Percentiles rank a stretch among this genome's conserved stretches.
These are phyloP conservation scores for Malthinus seriepunctatus DNA, from an alignment of 2,888 invertebrate genomes.

Conservation along the genomic window DNA sequence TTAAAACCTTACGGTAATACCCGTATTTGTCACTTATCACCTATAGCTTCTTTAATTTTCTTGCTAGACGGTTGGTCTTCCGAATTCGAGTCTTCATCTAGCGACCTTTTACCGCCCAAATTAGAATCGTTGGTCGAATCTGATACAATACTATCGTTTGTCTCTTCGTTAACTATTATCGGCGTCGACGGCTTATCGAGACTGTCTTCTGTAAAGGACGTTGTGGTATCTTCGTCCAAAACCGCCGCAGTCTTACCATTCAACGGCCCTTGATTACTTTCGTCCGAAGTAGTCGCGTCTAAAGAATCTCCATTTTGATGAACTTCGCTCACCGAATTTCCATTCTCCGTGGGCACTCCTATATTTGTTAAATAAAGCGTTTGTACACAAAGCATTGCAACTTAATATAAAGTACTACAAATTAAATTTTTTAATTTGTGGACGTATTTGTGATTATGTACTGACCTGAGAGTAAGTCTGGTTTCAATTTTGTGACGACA, in stretches of 20 bases:
- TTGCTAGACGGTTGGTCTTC: slow-evolving; percentile 57
- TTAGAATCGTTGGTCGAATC: slow-evolving; percentile 55
- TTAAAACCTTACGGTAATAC: slow-evolving; percentile 33
- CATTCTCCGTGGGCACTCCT: slow-evolving; percentile 46
- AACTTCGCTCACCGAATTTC: slow-evolving; percentile 48
- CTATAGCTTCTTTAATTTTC: slow-evolving; percentile 56
- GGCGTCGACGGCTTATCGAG: slow-evolving; percentile 69
- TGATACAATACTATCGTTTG: slow-evolving; percentile 58
- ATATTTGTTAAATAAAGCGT: background rate
- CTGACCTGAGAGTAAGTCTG: slow-evolving; percentile 80
- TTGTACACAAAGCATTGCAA: too few species aligned
- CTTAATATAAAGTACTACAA: too few species aligned
- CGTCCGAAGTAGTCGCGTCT: slow-evolving; percentile 64
- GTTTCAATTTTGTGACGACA: slow-evolving; percentile 82
- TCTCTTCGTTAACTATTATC: slow-evolving; percentile 58
- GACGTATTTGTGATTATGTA: slow-evolving; percentile 23
- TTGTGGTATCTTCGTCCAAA: slow-evolving; percentile 71
- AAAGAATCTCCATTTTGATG: slow-evolving; percentile 57
- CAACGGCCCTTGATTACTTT: slow-evolving; percentile 78
- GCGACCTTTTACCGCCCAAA: slow-evolving; percentile 44
- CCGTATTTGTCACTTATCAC: slow-evolving; percentile 59
- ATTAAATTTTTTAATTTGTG: too few species aligned
- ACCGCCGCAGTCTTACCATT: slow-evolving; percentile 58
- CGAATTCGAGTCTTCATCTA: slow-evolving; percentile 50
- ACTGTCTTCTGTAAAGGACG: slow-evolving; percentile 77